These are phyloP conservation scores for Lemur catta DNA, from an alignment of 2,797 vertebrate genomes.

Conservation along the genomic window DNA sequence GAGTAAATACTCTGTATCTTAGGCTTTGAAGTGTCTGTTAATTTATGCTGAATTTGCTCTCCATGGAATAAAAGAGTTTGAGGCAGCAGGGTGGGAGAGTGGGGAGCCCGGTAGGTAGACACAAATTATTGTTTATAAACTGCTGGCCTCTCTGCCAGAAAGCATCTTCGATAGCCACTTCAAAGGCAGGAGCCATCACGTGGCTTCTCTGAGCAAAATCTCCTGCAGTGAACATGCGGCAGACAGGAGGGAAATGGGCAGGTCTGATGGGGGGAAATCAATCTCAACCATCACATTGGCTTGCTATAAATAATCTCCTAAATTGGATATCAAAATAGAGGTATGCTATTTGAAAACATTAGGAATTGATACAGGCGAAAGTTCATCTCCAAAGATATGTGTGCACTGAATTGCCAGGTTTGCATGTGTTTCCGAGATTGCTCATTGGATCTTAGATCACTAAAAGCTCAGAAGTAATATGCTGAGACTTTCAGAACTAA, in stretches of 20 bases:
- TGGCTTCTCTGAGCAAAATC: neutral
- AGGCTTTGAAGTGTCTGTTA: constrained; percentile 24
- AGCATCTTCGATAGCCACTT: constrained; percentile 14
- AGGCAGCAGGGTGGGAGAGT: accelerated
- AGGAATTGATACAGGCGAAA: neutral
- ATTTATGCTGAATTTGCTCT: constrained; percentile 28
- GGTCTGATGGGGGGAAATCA: neutral
- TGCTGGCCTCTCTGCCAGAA: neutral
- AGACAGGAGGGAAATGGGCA: neutral
- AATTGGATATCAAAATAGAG: neutral
- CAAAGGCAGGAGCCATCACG: neutral
- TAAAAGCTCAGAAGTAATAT: neutral
- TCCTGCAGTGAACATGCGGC: neutral
- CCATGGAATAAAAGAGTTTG: neutral
- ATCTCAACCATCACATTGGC: neutral
- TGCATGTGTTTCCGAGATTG: neutral
- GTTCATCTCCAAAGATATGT: neutral
- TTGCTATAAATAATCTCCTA: neutral
- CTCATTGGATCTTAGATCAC: neutral
- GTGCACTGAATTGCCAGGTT: neutral
- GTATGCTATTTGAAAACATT: neutral
- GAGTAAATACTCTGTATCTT: constrained; percentile 17
- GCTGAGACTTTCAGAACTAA: neutral
- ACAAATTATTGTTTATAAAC: constrained; percentile 26
- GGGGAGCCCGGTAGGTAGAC: neutral